A percentile compares a stretch with the other conserved stretches of the same genome.
phyloP scores from a whole-genome alignment of 2,888 invertebrate species.

The Polymixis flavicincta region DNA sequence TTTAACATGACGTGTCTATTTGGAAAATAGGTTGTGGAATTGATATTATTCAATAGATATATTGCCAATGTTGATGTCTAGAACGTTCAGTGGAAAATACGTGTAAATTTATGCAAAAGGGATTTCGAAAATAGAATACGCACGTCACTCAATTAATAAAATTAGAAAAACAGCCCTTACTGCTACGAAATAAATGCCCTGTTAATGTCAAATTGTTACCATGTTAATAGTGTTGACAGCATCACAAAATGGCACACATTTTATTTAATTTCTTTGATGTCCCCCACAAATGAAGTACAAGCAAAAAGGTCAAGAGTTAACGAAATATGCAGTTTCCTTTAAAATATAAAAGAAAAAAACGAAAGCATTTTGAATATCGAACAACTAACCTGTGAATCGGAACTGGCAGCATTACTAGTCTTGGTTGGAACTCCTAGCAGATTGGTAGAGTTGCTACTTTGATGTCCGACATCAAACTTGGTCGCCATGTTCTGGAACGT shows the following conservation, averaged over 20 bases:
- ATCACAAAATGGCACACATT: background rate
- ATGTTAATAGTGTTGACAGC: background rate
- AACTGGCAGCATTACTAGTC: conserved; percentile 78
- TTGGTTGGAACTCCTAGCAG: conserved; percentile 78
- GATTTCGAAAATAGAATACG: background rate
- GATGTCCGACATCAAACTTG: conserved; percentile 81
- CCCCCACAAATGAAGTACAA: background rate
- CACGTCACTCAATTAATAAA: background rate
- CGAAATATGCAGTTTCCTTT: background rate
- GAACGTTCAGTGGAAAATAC: conserved; percentile 12
- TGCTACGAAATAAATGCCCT: background rate
- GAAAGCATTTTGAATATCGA: conserved; percentile 12
- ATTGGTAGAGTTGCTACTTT: conserved; percentile 69
- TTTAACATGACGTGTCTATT: conserved; percentile 38
- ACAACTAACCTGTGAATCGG: conserved; percentile 88
- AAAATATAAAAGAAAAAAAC: background rate
- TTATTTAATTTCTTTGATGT: background rate
- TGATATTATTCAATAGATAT: conserved; percentile 10
- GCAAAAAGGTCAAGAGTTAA: background rate
- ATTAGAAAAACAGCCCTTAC: background rate
- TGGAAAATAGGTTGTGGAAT: conserved; percentile 38
- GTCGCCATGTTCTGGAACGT: conserved; percentile 90
- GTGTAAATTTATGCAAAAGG: background rate
- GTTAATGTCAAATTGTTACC: background rate
- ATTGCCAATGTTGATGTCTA: background rate